These are phyloP conservation scores for Lydus trimaculatus DNA, from an alignment of 2,888 invertebrate species.

Conservation along the genomic window DNA sequence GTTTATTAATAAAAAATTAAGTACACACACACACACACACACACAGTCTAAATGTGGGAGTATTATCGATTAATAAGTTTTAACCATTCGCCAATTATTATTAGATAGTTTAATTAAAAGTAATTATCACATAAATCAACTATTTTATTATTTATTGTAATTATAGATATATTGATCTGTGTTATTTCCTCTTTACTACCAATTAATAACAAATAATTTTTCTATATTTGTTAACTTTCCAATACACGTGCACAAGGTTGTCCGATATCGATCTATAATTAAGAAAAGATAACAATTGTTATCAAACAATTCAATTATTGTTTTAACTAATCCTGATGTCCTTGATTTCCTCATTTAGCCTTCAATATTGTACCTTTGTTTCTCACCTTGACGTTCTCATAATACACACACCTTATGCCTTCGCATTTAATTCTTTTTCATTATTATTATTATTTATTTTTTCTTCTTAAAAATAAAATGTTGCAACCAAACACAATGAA, in stretches of 20 bases:
- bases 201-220: conserved; percentile 20
- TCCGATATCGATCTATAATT: background rate
- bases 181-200: conserved; percentile 27
- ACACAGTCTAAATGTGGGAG: background rate
- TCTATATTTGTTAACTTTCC: conserved; percentile 12
- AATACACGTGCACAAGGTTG: background rate
- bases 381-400: conserved; percentile 7
- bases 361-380: background rate
- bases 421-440: conserved; percentile 35
- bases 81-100: conserved; percentile 1
- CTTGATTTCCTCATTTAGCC: background rate
- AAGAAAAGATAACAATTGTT: background rate
- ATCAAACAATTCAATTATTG: background rate
- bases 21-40: too few relatives aligned
- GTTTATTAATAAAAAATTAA: conserved; percentile 6
- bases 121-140: background rate
- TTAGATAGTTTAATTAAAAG: background rate
- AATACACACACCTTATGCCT: conserved; percentile 37
- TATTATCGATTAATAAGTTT: background rate
- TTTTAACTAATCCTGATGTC: background rate
- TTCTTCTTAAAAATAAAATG: conserved; percentile 18
- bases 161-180: conserved; percentile 16
- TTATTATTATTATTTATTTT: background rate
- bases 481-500: conserved; percentile 37
- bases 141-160: conserved; percentile 21